Evolutionary conservation across 2,797 vertebrate species (phyloP).

Genomic region (Otolemur crassicaudatus): DNA sequence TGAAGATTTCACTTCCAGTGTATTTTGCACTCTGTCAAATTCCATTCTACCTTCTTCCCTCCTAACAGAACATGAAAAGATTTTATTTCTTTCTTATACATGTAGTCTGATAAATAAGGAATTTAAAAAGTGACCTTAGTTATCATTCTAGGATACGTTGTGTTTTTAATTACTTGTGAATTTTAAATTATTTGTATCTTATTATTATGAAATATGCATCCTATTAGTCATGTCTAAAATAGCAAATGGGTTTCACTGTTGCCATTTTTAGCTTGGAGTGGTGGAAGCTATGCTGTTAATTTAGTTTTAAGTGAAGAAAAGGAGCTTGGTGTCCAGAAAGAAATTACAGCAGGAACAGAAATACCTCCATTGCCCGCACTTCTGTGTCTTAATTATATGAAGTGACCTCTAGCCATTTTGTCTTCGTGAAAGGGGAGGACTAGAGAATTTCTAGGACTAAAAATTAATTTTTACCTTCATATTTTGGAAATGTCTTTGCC

Average conservation of each 20-base stretch:
- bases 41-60: conserved; percentile 29
- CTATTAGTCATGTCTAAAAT: conserved; percentile 61
- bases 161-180: conserved; percentile 52
- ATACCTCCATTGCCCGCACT: background rate
- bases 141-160: conserved; percentile 25
- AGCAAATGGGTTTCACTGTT: background rate
- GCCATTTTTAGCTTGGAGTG: conserved; percentile 1
- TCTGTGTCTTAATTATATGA: background rate
- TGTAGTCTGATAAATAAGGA: conserved; percentile 32
- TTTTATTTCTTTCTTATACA: conserved; percentile 47
- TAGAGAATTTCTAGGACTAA: conserved; percentile 15
- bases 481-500: background rate
- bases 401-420: background rate
- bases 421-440: background rate
- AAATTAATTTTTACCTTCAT: background rate
- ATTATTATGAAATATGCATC: conserved; percentile 31
- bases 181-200: conserved; percentile 50
- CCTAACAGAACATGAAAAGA: background rate
- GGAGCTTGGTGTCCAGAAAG: background rate
- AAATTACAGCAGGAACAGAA: conserved; percentile 3
- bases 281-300: background rate
- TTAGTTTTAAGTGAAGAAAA: conserved; percentile 55
- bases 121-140: background rate
- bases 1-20: background rate
- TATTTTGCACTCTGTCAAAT: conserved; percentile 35